Evolutionary conservation across 1,140 invertebrate genomes (phyloP).

Genomic region (Bombus difficillimus): DNA sequence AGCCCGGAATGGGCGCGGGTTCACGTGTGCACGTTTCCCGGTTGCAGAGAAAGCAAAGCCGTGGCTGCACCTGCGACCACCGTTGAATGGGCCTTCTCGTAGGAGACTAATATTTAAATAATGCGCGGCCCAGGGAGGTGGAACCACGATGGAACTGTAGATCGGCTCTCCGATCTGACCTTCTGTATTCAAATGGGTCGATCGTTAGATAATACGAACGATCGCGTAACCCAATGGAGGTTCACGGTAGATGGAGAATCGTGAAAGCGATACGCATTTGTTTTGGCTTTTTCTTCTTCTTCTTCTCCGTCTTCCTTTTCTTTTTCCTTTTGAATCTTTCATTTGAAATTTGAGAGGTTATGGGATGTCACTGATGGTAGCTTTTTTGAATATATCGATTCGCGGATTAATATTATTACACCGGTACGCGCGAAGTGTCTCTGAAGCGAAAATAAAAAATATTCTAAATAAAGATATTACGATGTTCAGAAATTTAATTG

Average conservation of each 20-base stretch:
- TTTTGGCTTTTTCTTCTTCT: neutral
- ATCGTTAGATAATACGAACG: constrained; percentile 66
- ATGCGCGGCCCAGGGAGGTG: constrained; percentile 51
- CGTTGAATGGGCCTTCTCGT: constrained; percentile 58
- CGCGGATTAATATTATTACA: too few relatives aligned
- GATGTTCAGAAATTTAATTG: too few relatives aligned
- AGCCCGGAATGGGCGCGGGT: constrained; percentile 22
- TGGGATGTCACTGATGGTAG: too few relatives aligned
- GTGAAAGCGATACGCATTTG: constrained; percentile 40
- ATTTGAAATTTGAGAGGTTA: too few relatives aligned
- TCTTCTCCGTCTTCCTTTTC: neutral
- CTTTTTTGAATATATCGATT: too few relatives aligned
- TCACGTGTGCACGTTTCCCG: constrained; percentile 57
- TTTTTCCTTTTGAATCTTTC: neutral
- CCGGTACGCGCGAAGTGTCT: too few relatives aligned
- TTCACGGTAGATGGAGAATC: constrained; percentile 27
- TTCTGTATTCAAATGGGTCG: constrained; percentile 65
- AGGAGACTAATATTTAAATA: constrained; percentile 76
- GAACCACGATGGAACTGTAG: constrained; percentile 35
- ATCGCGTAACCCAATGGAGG: constrained; percentile 59
- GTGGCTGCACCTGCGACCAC: constrained; percentile 67
- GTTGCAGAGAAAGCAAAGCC: constrained; percentile 62
- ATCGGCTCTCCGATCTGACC: constrained; percentile 64
- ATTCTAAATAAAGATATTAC: too few relatives aligned
- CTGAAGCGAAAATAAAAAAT: too few relatives aligned